Percentiles rank a stretch among this genome's conserved stretches.
These are phyloP conservation scores for Mesoligia furuncula DNA, from an alignment of 2,888 invertebrate species.

Conservation along the genomic window DNA sequence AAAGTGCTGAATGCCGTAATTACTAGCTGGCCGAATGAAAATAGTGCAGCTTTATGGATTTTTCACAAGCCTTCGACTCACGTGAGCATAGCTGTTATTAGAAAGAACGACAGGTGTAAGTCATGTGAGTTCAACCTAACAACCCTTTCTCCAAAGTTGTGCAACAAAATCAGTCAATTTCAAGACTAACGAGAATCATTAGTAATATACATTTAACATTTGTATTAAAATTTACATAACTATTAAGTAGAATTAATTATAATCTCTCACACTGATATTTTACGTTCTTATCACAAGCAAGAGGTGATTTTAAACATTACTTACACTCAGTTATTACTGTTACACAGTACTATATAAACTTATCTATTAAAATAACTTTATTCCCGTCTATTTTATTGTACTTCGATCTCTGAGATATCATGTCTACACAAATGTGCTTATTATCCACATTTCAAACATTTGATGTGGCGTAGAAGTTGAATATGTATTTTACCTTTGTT, in stretches of 20 bases:
- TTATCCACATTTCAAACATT: constrained; percentile 11
- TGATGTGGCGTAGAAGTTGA: constrained; percentile 7
- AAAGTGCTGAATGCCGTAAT: too few species aligned
- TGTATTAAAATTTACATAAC: constrained; percentile 58
- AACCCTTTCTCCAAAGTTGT: constrained; percentile 36
- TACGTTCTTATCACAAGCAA: constrained; percentile 68
- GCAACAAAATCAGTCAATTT: constrained; percentile 72
- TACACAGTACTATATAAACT: constrained; percentile 61
- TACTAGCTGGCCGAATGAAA: neutral
- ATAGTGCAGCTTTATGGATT: neutral
- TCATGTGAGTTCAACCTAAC: neutral
- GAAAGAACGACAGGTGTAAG: neutral
- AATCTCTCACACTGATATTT: constrained; percentile 55
- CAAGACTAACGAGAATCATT: constrained; percentile 67
- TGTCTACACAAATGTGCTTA: constrained; percentile 28
- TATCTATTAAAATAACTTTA: constrained; percentile 54
- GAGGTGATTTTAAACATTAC: constrained; percentile 59
- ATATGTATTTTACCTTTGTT: neutral
- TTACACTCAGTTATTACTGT: constrained; percentile 64
- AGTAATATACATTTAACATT: constrained; percentile 51
- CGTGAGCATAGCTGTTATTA: neutral
- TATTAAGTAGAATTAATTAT: constrained; percentile 55
- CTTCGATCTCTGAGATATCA: constrained; percentile 54
- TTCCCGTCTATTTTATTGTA: constrained; percentile 59
- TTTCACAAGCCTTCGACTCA: neutral